A percentile compares a stretch with the other conserved stretches of the same genome.
These are phyloP conservation scores for Loriculus beryllinus DNA, from an alignment of 2,797 vertebrate species.

Conservation along the genomic window DNA sequence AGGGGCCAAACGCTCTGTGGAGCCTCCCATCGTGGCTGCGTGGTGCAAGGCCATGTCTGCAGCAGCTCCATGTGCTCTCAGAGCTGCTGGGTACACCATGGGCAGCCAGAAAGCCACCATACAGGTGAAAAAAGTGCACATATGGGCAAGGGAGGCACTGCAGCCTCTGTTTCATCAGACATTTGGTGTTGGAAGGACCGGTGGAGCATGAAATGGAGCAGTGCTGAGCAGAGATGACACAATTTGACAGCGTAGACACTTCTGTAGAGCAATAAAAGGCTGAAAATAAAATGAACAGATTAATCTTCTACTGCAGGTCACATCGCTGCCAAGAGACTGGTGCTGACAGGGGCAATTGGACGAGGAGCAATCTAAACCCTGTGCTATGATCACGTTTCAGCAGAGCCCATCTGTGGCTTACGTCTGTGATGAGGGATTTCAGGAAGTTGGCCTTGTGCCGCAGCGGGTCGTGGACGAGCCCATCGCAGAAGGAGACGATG, in stretches of 20 bases:
- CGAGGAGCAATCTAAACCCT: background rate
- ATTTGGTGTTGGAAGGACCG: background rate
- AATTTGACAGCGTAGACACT: background rate
- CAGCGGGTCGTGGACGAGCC: slow-evolving; percentile 95
- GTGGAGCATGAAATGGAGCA: background rate
- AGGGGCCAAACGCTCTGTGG: background rate
- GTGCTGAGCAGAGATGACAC: background rate
- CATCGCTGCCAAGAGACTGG: background rate
- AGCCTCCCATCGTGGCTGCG: background rate
- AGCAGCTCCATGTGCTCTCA: background rate
- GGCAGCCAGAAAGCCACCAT: background rate
- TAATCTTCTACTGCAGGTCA: slow-evolving; percentile 25
- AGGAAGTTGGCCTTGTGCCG: slow-evolving; percentile 98
- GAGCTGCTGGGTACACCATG: background rate
- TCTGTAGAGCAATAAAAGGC: background rate
- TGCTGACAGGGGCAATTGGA: background rate
- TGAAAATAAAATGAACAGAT: slow-evolving; percentile 34
- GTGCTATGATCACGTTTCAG: fast-evolving
- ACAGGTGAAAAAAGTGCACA: fast-evolving
- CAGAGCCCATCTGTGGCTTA: slow-evolving; percentile 54
- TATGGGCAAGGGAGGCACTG: background rate
- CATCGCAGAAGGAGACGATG: slow-evolving; percentile 96
- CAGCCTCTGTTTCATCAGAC: background rate
- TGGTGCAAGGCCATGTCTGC: background rate
- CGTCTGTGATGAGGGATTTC: slow-evolving; percentile 91